Conservation (phyloP, 2,113 vertebrate species). For the Cryptomyrus ogoouensis region DNA sequence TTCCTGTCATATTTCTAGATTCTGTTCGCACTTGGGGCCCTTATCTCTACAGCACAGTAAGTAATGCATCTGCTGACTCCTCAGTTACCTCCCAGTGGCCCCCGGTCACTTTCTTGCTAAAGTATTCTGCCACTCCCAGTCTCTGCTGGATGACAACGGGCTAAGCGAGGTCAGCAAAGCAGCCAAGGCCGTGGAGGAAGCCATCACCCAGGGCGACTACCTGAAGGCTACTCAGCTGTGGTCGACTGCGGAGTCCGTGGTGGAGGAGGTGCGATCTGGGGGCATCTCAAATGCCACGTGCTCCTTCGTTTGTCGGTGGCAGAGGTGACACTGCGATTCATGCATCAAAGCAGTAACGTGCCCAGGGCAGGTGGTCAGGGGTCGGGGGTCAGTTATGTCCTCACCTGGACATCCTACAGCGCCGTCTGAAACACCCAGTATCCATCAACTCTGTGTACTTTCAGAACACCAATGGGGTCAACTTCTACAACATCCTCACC, state of each 20-base stretch:
- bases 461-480: constrained; percentile 89
- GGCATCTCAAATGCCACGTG: neutral
- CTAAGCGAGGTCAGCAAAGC: constrained; percentile 68
- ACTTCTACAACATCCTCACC: constrained; percentile 95
- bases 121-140: constrained; percentile 58
- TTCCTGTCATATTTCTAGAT: constrained; percentile 61
- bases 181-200: constrained; percentile 70
- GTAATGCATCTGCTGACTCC: constrained; percentile 36
- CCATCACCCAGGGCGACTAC: constrained; percentile 65
- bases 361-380: neutral
- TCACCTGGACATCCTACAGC: neutral
- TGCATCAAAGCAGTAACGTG: neutral
- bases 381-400: neutral
- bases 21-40: constrained; percentile 93
- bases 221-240: constrained; percentile 77
- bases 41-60: constrained; percentile 89
- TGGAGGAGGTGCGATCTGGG: constrained; percentile 70
- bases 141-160: constrained; percentile 81
- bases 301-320: neutral
- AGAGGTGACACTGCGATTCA: neutral
- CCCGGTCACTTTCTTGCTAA: neutral
- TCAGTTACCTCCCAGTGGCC: neutral
- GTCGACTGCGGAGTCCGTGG: constrained; percentile 64
- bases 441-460: constrained; percentile 25
- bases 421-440: neutral